Evolutionary conservation across 2,888 invertebrate species (phyloP).

Genomic region (Cosmorhoe ocellata): DNA sequence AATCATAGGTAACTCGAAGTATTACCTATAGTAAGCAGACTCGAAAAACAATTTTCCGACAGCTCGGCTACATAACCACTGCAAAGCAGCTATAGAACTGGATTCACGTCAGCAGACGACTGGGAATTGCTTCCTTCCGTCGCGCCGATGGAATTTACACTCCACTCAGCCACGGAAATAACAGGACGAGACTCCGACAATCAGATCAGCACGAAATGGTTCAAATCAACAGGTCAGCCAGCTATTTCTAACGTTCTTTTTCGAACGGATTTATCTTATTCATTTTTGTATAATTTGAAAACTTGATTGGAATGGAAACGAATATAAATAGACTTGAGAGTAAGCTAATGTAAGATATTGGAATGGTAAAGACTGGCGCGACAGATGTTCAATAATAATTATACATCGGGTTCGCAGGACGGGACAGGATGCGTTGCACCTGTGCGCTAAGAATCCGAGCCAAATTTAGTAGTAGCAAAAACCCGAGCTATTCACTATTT

Average conservation of each 20-base stretch:
- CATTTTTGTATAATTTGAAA: conserved; percentile 1
- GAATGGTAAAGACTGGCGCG: conserved; percentile 21
- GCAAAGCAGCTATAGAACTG: conserved; percentile 43
- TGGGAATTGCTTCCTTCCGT: conserved; percentile 78
- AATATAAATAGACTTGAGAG: conserved; percentile 20
- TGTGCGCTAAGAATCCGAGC: conserved; percentile 59
- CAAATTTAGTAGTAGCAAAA: conserved; percentile 61
- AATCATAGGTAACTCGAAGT: too few species aligned
- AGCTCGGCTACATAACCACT: background rate
- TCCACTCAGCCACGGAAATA: conserved; percentile 64
- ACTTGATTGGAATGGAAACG: conserved; percentile 20
- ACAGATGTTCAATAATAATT: conserved; percentile 71
- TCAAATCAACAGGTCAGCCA: conserved; percentile 71
- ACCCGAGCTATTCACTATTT: conserved; percentile 41
- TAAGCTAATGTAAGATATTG: conserved; percentile 19
- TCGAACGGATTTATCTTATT: conserved; percentile 15
- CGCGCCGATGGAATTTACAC: conserved; percentile 45
- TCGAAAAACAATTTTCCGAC: conserved; percentile 14
- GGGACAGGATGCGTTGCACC: conserved; percentile 75
- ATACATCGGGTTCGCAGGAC: conserved; percentile 55
- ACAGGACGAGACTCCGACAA: conserved; percentile 67
- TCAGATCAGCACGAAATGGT: conserved; percentile 68
- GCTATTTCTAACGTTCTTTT: conserved; percentile 41
- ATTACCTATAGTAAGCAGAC: background rate
- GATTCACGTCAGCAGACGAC: conserved; percentile 57